Evolutionary conservation across 2,797 vertebrate genomes (phyloP).

Genomic region (Sebastes vulpes): DNA sequence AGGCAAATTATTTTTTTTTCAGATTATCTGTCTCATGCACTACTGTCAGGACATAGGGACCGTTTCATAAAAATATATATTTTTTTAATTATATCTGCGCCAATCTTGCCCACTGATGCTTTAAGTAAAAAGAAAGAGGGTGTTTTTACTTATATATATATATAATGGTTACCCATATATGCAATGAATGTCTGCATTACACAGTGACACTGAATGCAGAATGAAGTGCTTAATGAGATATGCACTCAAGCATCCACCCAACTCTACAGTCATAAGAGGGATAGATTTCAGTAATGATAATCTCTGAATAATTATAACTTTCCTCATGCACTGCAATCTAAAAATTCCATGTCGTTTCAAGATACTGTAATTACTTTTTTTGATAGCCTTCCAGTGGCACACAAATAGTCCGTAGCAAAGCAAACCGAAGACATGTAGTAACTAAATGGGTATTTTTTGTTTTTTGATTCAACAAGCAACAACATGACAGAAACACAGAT

Average conservation of each 20-base stretch:
- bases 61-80: too few relatives aligned
- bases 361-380: slow-evolving; percentile 46
- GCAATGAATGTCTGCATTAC: not conserved
- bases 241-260: slow-evolving; percentile 16
- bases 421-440: not conserved
- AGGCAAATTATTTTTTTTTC: too few relatives aligned
- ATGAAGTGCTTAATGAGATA: slow-evolving; percentile 18
- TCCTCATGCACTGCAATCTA: slow-evolving; percentile 21
- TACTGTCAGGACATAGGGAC: not conserved
- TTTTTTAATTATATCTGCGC: not conserved
- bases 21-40: too few relatives aligned
- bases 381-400: slow-evolving; percentile 18
- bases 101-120: not conserved
- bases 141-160: not conserved
- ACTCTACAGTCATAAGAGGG: not conserved
- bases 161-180: not conserved
- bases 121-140: not conserved
- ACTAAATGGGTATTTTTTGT: not conserved
- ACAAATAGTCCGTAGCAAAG: slow-evolving; percentile 14
- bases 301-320: slow-evolving; percentile 44
- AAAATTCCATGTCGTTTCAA: slow-evolving; percentile 28
- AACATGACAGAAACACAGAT: slow-evolving; percentile 52
- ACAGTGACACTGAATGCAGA: not conserved
- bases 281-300: slow-evolving; percentile 35
- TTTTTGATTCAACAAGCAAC: slow-evolving; percentile 29